Percentiles rank a stretch among this genome's conserved stretches.
Conservation (phyloP, 2,888 invertebrate species). For the Macaria notata region DNA sequence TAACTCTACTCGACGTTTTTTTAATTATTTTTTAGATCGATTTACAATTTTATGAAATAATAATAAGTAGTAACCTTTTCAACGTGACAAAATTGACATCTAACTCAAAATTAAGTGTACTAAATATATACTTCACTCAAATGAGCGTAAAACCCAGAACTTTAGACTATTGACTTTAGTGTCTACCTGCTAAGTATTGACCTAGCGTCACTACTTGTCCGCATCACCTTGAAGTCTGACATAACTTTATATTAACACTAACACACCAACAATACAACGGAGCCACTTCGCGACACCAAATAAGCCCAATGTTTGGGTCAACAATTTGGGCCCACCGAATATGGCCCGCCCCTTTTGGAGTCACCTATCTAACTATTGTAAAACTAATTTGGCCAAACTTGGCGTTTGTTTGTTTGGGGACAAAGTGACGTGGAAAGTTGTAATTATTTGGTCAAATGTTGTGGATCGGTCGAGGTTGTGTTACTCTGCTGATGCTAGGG, state of each 20-base stretch:
- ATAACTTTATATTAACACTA: conserved; percentile 35
- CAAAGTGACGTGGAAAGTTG: conserved; percentile 31
- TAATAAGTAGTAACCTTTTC: too few species aligned
- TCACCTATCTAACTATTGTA: conserved; percentile 59
- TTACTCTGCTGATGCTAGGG: too few species aligned
- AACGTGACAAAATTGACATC: too few species aligned
- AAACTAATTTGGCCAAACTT: conserved; percentile 48
- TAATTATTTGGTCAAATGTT: conserved; percentile 19
- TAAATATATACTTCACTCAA: too few species aligned
- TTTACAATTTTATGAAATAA: too few species aligned
- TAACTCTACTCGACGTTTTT: too few species aligned
- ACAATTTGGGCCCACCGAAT: conserved; percentile 58
- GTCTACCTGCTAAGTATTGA: not conserved
- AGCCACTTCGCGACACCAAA: conserved; percentile 61
- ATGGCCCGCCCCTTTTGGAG: conserved; percentile 65
- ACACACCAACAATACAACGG: conserved; percentile 32
- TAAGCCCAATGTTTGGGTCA: conserved; percentile 52
- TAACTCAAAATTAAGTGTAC: too few species aligned
- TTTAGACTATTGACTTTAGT: conserved; percentile 5
- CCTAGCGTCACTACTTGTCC: conserved; percentile 15
- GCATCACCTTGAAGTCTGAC: conserved; percentile 29
- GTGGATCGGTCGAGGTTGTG: not conserved
- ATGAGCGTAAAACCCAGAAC: too few species aligned
- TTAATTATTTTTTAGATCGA: too few species aligned
- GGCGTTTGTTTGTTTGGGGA: conserved; percentile 39